Evolutionary conservation across 2,797 vertebrate species (phyloP), one percentile per base, ranked within the genome.

Genomic region (Argyrosomus regius): DNA sequence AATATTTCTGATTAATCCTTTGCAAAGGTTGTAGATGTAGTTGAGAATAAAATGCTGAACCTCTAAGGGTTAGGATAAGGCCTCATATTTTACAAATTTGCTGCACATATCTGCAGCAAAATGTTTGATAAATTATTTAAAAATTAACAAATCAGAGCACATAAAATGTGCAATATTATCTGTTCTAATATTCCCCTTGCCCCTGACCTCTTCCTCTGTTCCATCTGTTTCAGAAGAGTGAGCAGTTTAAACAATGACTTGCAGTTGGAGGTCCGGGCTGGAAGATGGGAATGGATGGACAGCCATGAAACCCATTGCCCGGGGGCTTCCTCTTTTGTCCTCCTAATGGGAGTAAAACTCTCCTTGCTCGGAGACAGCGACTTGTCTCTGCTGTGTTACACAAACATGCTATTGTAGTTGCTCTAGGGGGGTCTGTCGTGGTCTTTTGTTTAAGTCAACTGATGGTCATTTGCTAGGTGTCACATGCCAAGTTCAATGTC

Each of bases 321-420:
- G 14, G 43, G 81, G 85, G 80, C 66, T 82, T 63, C 50, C 75
- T 81, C 77, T 80, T 92, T 94, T 93, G 89, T 91, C 78, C 78
- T 68, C 66, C 75, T 92, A 92, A 93, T 91, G 79, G 87, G 80
- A 91, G 90, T 90, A 90, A 93, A 92, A 91, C 82, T 90, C 84
- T 69, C 12, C n/a, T 24, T 7, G 6, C 14, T 60, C 6, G 1
- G 18, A 70, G 39, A 56, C 1, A 26, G 41, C 3, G 1, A 56
- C 39, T 24, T 66, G 26, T 63, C 14, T 77, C 49, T 13, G 65
- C 63, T 48, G 22, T 65, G 77, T 78, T 82, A 62, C 71, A 49
- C 81, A 88, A 89, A 85, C 87, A 88, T 62, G 66, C 70, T 77
- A 58, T 62, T 75, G 53, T 74, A 78, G 72, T 63, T 57, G 54